phyloP scores from a whole-genome alignment of 2,113 vertebrate genomes.

The Pollachius pollachius region DNA sequence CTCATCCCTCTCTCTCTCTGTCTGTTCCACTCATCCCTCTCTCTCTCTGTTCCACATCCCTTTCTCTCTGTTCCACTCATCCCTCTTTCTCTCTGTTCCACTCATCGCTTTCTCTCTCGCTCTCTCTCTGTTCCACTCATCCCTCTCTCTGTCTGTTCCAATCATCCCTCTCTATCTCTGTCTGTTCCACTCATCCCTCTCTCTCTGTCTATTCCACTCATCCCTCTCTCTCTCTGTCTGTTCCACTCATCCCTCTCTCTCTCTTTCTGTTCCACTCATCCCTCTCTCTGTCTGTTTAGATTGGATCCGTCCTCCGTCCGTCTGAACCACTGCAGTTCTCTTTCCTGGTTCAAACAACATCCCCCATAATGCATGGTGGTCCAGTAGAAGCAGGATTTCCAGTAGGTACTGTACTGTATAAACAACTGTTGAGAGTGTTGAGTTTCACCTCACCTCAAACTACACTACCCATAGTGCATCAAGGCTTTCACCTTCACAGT shows the following conservation, averaged over 20 bases:
- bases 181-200: not conserved
- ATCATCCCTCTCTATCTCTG: too few species aligned
- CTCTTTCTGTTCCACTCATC: too few species aligned
- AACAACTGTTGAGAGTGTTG: not conserved
- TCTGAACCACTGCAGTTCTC: conserved; percentile 25
- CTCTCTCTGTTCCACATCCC: too few species aligned
- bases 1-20: too few species aligned
- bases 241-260: too few species aligned
- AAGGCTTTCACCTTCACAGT: not conserved
- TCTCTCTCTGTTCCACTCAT: not conserved
- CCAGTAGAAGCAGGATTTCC: too few species aligned
- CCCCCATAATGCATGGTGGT: too few species aligned
- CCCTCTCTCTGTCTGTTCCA: not conserved
- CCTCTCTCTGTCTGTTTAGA: conserved; percentile 25
- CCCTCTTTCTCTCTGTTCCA: not conserved
- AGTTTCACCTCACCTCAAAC: not conserved
- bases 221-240: not conserved
- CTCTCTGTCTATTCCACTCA: not conserved
- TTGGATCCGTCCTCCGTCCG: conserved; percentile 30
- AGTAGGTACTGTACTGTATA: not conserved
- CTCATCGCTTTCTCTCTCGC: not conserved
- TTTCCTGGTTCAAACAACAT: not conserved
- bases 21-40: too few species aligned
- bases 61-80: too few species aligned
- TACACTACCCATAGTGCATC: conserved; percentile 50